A percentile compares a stretch with the other conserved stretches of the same genome.
These are phyloP conservation scores for Callithrix jacchus DNA, from an alignment of 2,113 vertebrate species.

Conservation along the genomic window DNA sequence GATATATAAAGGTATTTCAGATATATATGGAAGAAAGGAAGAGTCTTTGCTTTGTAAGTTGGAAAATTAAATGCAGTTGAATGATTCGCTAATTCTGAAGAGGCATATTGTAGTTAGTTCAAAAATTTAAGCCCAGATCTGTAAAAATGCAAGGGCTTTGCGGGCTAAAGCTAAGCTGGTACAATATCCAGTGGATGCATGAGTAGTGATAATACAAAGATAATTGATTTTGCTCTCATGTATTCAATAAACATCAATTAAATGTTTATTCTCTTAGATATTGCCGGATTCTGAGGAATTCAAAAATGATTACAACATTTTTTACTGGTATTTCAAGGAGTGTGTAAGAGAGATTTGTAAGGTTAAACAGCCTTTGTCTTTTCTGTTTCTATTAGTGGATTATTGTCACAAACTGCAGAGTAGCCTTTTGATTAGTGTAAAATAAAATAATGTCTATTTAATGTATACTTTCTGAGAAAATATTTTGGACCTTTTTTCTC, in stretches of 20 bases:
- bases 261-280: slow-evolving; percentile 18
- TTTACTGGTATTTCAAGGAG: neutral
- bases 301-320: slow-evolving; percentile 10
- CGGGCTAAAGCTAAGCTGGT: neutral
- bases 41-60: slow-evolving; percentile 24
- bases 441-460: neutral
- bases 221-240: neutral
- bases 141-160: neutral
- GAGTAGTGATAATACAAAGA: neutral
- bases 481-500: neutral
- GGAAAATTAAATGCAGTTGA: neutral
- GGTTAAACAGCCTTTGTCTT: neutral
- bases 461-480: neutral
- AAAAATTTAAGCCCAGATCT: neutral
- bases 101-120: neutral
- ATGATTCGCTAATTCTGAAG: slow-evolving; percentile 1
- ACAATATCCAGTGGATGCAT: neutral
- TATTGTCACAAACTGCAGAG: neutral
- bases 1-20: slow-evolving; percentile 26
- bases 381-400: neutral
- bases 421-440: slow-evolving; percentile 40
- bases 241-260: neutral
- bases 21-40: neutral
- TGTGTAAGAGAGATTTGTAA: neutral
- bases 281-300: neutral